Percentiles rank a stretch among this genome's conserved stretches.
Evolutionary conservation across 2,113 vertebrate species (phyloP).

Genomic region (Struthidea cinerea): DNA sequence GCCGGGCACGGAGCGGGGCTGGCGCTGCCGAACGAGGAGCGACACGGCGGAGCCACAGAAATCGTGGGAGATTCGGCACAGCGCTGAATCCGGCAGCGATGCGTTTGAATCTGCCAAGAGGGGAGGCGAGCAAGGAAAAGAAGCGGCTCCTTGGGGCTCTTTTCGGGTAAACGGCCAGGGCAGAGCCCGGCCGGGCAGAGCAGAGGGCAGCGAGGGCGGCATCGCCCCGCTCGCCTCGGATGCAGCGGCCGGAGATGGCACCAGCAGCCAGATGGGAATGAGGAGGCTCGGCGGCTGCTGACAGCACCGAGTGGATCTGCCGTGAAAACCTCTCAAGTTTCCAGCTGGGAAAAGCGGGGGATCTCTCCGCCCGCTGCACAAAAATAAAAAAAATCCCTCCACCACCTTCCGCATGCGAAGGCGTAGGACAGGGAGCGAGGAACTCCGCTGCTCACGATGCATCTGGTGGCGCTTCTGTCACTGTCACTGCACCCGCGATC

Average conservation of each 20-base stretch:
- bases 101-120: not conserved
- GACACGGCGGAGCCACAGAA: fast-evolving
- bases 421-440: constrained; percentile 11
- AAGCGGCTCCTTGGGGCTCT: fast-evolving
- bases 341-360: constrained; percentile 16
- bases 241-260: not conserved
- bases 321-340: not conserved
- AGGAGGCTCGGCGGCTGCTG: not conserved
- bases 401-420: constrained; percentile 40
- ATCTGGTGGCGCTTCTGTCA: not conserved
- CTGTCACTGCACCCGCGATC: not conserved
- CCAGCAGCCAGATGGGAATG: not conserved
- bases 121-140: not conserved
- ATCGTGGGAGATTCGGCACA: fast-evolving
- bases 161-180: fast-evolving
- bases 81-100: not conserved
- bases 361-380: constrained; percentile 1
- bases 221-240: not conserved
- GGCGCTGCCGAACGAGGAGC: fast-evolving
- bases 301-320: not conserved
- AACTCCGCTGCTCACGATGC: constrained; percentile 6
- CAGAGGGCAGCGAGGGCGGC: not conserved
- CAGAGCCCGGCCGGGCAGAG: not conserved
- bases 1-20: too few species aligned
- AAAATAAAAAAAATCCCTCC: constrained; percentile 16